Evolutionary conservation across 2,888 invertebrate species (phyloP), one percentile per base, ranked within the genome.

Genomic region (Dendrolimus pini): DNA sequence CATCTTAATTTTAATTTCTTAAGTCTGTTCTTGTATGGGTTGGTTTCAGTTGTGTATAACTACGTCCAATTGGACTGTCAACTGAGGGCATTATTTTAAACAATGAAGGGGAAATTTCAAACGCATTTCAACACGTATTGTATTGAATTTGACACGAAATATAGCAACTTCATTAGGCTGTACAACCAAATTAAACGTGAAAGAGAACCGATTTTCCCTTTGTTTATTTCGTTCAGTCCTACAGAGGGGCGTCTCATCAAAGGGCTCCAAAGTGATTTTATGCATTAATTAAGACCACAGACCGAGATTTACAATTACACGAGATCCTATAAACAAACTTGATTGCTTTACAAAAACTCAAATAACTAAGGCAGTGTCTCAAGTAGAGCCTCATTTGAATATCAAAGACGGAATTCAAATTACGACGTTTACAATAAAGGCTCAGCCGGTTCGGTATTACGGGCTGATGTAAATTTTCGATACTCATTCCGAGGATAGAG

Each of bases 311-410:
- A 89, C 88, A 89, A 89, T 88, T 87, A 89, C 88, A 89, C 80
- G 74, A 78, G 72, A 78, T 82, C 75, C 81, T 85, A 84, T 90
- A 89, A 89, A 89, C 89, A 89, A 89, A 88, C 87, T 89, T 87
- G 89, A 90, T 89, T 89, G 89, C 89, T 89, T 89, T 89, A 90
- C 89, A 90, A 90, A 90, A 90, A 89, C 87, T 89, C 88, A 84
- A 89, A 89, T 90, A 89, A 88, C 89, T 89, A 87, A 89, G 89
- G 86, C 89, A 88, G 80, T 89, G 90, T 90, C 89, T 89, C 88
- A 89, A 90, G 89, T 88, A 85, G 84, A 81, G 85, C 78, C 81
- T 89, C 87, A 90, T 90, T 90, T 89, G 82, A 89, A 90, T 90
- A 89, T 89, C 90, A 90, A 90, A 90, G 90, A 84, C 89, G 78